Percentiles rank a stretch among this genome's conserved stretches.
These are phyloP conservation scores for Caligus rogercresseyi DNA, from an alignment of 1,140 invertebrate species.

Conservation along the genomic window DNA sequence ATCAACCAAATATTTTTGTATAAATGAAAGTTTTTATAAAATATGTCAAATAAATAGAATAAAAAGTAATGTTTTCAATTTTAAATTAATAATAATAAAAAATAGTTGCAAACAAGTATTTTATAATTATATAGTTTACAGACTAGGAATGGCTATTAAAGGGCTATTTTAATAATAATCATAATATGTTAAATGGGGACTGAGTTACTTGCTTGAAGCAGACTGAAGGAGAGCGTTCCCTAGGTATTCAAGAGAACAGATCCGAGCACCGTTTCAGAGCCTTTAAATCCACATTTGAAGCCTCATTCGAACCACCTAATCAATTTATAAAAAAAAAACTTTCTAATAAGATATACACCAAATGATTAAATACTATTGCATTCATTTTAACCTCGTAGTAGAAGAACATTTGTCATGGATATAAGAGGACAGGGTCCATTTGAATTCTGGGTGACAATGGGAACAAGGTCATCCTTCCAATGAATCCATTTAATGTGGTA, in stretches of 20 bases:
- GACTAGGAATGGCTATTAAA: no score
- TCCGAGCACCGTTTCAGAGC: background rate
- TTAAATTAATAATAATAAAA: no score
- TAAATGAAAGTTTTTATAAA: no score
- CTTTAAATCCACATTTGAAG: background rate
- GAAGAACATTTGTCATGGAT: constrained; percentile 39
- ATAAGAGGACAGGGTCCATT: constrained; percentile 44
- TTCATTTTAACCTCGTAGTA: constrained; percentile 30
- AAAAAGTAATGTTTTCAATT: no score
- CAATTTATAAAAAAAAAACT: no score
- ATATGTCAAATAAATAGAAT: no score
- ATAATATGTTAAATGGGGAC: no score
- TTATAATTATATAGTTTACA: no score
- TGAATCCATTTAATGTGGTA: constrained; percentile 38
- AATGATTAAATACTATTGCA: background rate
- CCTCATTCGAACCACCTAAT: background rate
- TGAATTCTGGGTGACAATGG: constrained; percentile 41
- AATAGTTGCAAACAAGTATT: no score
- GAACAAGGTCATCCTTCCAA: constrained; percentile 31
- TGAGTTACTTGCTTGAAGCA: no score
- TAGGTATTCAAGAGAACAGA: background rate
- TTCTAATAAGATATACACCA: background rate
- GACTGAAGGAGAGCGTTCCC: background rate
- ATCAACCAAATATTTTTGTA: no score
- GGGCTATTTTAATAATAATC: no score